Percentiles rank a stretch among this genome's conserved stretches.
Conservation (phyloP, 2,797 vertebrate species). For the Syngnathus rostellatus region DNA sequence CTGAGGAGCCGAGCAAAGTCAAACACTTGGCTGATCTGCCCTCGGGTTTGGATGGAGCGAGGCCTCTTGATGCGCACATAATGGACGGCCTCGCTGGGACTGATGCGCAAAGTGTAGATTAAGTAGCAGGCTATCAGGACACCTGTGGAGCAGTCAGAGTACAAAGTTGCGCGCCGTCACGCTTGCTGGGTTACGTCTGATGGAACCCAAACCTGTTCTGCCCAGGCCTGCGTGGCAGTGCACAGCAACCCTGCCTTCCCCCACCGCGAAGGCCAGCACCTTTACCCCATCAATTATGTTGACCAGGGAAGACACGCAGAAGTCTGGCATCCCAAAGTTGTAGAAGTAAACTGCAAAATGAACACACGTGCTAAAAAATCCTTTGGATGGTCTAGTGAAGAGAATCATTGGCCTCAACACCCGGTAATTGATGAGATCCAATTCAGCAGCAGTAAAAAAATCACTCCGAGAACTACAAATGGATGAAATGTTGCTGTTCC, state of each 20-base stretch:
- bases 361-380: not conserved
- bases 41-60: slow-evolving; percentile 73
- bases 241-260: slow-evolving; percentile 73
- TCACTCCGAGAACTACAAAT: not conserved
- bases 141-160: slow-evolving; percentile 50
- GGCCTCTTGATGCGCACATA: slow-evolving; percentile 73
- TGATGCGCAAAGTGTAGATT: slow-evolving; percentile 70
- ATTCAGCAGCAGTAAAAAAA: not conserved
- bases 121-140: slow-evolving; percentile 78
- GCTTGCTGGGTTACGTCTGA: not conserved
- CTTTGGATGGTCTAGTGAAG: not conserved
- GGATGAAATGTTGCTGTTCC: not conserved
- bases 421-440: no score
- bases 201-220: slow-evolving; percentile 63
- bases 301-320: slow-evolving; percentile 67
- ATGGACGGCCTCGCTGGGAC: slow-evolving; percentile 73
- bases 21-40: slow-evolving; percentile 74
- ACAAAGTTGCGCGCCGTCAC: not conserved
- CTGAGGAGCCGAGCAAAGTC: slow-evolving; percentile 70
- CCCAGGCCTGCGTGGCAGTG: slow-evolving; percentile 80
- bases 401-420: no score
- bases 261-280: slow-evolving; percentile 73
- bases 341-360: slow-evolving; percentile 75
- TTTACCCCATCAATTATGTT: slow-evolving; percentile 74
- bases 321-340: slow-evolving; percentile 79